Evolutionary conservation across 1,140 invertebrate genomes (phyloP).

Genomic region (Drosophila pachea): DNA sequence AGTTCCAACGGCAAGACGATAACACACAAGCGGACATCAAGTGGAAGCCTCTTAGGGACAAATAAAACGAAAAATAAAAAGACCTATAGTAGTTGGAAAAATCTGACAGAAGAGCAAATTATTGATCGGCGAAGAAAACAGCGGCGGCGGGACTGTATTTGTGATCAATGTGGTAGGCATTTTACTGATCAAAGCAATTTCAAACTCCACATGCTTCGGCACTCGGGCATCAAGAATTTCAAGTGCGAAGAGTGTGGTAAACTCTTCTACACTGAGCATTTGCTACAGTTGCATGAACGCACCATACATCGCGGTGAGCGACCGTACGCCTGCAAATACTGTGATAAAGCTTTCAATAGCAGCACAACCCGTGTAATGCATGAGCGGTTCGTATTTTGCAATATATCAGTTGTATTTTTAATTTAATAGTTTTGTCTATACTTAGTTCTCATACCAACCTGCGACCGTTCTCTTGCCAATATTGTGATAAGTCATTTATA

Average conservation of each 20-base stretch:
- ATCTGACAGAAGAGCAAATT: conserved; percentile 55
- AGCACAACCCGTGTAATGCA: conserved; percentile 58
- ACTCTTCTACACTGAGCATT: conserved; percentile 55
- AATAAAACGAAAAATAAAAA: conserved; percentile 27
- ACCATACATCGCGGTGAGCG: conserved; percentile 54
- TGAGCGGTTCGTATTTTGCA: conserved; percentile 40
- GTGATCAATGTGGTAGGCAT: conserved; percentile 60
- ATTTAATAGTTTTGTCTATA: not conserved
- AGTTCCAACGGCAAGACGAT: not conserved
- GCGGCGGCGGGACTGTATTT: conserved; percentile 53
- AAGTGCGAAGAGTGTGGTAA: conserved; percentile 44
- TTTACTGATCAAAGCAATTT: conserved; percentile 66
- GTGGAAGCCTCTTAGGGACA: not conserved
- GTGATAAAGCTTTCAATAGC: conserved; percentile 54
- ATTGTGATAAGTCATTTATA: conserved; percentile 53
- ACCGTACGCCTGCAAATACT: conserved; percentile 58
- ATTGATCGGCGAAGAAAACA: conserved; percentile 46
- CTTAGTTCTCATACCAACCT: conserved; percentile 54
- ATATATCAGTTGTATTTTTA: not conserved
- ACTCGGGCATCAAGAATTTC: conserved; percentile 61
- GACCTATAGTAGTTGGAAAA: conserved; percentile 56
- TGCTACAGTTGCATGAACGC: conserved; percentile 50
- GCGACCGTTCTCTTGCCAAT: conserved; percentile 45
- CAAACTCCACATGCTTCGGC: conserved; percentile 60
- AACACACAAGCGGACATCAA: not conserved